A percentile compares a stretch with the other conserved stretches of the same genome.
Evolutionary conservation across 2,888 invertebrate genomes (phyloP).

Genomic region (Bellardia bayeri): DNA sequence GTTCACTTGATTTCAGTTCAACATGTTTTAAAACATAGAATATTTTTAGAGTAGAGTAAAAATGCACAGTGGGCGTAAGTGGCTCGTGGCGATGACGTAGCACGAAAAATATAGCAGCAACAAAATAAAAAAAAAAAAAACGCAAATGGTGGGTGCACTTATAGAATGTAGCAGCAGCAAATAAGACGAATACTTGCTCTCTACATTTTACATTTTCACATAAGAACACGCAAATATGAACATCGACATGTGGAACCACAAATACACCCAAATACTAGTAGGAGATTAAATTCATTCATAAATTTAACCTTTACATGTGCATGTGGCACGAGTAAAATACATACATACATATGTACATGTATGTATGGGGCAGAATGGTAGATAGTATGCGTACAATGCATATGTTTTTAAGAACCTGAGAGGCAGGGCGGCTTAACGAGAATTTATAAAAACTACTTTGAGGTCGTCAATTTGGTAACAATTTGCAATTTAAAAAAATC

Average conservation of each 20-base stretch:
- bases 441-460: slow-evolving; percentile 53
- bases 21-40: slow-evolving; percentile 33
- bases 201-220: slow-evolving; percentile 31
- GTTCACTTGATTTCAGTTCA: slow-evolving; percentile 59
- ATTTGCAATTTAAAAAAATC: slow-evolving; percentile 64
- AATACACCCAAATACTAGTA: neutral
- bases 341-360: neutral
- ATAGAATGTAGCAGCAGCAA: slow-evolving; percentile 43
- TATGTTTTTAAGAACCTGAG: slow-evolving; percentile 7
- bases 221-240: neutral
- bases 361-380: slow-evolving; percentile 9
- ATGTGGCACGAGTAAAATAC: neutral
- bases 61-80: slow-evolving; percentile 67
- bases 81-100: slow-evolving; percentile 74
- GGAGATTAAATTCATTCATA: slow-evolving; percentile 59
- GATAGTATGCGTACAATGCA: slow-evolving; percentile 13
- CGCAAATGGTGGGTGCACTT: slow-evolving; percentile 71
- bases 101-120: slow-evolving; percentile 27
- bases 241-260: neutral
- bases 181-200: slow-evolving; percentile 39
- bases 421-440: slow-evolving; percentile 19
- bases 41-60: slow-evolving; percentile 45
- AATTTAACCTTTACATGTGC: slow-evolving; percentile 43
- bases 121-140: slow-evolving; percentile 29
- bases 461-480: slow-evolving; percentile 67